Evolutionary conservation across 2,888 invertebrate genomes (phyloP), one percentile per base, ranked within the genome.

Genomic region (Pachymerium ferrugineum): DNA sequence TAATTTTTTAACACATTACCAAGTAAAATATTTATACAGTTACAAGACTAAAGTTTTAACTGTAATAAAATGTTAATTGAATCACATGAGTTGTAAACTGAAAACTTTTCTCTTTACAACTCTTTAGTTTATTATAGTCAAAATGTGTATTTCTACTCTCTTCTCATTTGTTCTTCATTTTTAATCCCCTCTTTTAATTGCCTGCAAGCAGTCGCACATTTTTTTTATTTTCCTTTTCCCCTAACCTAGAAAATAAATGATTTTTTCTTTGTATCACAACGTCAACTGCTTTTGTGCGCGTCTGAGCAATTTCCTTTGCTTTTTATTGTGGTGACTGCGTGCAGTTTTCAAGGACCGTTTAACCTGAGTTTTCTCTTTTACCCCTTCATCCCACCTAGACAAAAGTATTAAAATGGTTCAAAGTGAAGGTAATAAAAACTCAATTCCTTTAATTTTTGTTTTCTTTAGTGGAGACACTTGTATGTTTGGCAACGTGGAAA

Each of bases 401-500:
- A 22, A 47, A 54, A 25, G 38, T 38, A 38, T 4, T 38, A n/a
- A 38, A 38, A 38, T 14, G 38, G 12, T 38, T n/a, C n/a, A n/a
- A n/a, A n/a, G n/a, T n/a, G n/a, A n/a, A n/a, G n/a, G n/a, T n/a
- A n/a, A n/a, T 38, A 38, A 12, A 38, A 38, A 38, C 38, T n/a
- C 8, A n/a, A 62, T 16, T 62, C 12, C 31, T 70, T 35, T 70
- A 31, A 19, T 71, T 28, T 54, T 54, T 25, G 10, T 33, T 14
- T 73, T 33, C 31, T 10, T 25, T 70, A 75, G 75, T 30, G 14
- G 75, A 75, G 70, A 74, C 73, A 38, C 70, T 75, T 54, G 67
- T 74, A 19, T 76, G 76, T 71, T 69, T 76, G 72, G 76, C 74
- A 29, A 72, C 72, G 29, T 76, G 76, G 76, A 76, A 76, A 70